A percentile compares a stretch with the other conserved stretches of the same genome.
These are phyloP conservation scores for Cichlasoma orientale DNA, from an alignment of 2,797 vertebrate species.

Conservation along the genomic window DNA sequence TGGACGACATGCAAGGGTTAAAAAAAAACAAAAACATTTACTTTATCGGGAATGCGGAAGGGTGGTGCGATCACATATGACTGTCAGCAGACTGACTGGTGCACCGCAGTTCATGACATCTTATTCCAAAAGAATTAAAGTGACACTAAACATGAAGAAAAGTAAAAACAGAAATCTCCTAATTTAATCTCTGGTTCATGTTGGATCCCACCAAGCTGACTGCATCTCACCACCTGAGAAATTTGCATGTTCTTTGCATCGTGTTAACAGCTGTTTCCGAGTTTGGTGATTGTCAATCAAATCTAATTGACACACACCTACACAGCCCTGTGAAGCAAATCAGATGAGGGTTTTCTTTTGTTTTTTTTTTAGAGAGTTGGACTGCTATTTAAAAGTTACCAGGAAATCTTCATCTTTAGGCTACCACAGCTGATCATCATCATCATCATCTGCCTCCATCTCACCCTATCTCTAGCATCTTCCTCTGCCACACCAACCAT, in stretches of 20 bases:
- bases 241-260: neutral
- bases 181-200: neutral
- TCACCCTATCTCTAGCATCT: neutral
- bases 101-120: neutral
- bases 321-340: neutral
- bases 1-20: no score
- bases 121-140: neutral
- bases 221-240: neutral
- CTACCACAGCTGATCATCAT: neutral
- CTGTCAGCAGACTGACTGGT: neutral
- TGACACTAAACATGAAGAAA: neutral
- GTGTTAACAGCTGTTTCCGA: neutral
- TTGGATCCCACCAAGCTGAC: neutral
- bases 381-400: no score
- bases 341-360: neutral
- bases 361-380: neutral
- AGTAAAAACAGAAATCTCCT: neutral
- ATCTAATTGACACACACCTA: neutral
- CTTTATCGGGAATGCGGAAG: neutral
- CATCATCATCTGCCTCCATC: neutral
- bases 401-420: neutral
- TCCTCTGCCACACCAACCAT: neutral
- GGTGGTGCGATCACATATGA: neutral
- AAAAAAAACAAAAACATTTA: neutral
- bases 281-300: neutral